Evolutionary conservation across 2,113 vertebrate genomes (phyloP).

Genomic region (Cygnus atratus): DNA sequence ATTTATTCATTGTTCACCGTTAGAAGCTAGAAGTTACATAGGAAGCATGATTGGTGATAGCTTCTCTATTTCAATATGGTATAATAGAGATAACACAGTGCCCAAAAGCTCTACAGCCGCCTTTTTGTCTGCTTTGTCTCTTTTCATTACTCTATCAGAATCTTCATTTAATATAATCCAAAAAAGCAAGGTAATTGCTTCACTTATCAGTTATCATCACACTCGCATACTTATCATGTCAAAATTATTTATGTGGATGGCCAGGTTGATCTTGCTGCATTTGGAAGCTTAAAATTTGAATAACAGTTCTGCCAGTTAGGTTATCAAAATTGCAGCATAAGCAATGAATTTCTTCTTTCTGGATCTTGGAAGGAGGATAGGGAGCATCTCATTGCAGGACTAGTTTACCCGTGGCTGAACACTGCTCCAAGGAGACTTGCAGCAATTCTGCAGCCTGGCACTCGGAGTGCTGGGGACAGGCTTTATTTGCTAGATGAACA

Average conservation of each 20-base stretch:
- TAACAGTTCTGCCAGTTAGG: slow-evolving; percentile 84
- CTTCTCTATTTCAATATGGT: slow-evolving; percentile 87
- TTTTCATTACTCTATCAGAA: slow-evolving; percentile 88
- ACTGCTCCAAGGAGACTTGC: slow-evolving; percentile 7
- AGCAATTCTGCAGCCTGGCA: slow-evolving; percentile 3
- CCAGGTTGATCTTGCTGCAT: slow-evolving; percentile 83
- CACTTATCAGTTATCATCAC: slow-evolving; percentile 87
- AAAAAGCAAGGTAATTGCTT: slow-evolving; percentile 89
- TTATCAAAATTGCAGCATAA: slow-evolving; percentile 82
- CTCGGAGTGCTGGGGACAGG: not conserved
- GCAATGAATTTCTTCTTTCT: slow-evolving; percentile 75
- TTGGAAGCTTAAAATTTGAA: slow-evolving; percentile 85
- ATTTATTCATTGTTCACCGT: slow-evolving; percentile 86
- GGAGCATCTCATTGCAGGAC: slow-evolving; percentile 6
- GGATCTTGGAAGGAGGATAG: slow-evolving; percentile 18
- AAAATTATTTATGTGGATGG: slow-evolving; percentile 90
- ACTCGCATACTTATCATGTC: slow-evolving; percentile 84
- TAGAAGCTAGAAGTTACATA: slow-evolving; percentile 84
- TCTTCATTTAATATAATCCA: slow-evolving; percentile 90
- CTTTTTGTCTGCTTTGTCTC: slow-evolving; percentile 88
- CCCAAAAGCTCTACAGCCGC: slow-evolving; percentile 83
- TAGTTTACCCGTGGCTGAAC: slow-evolving; percentile 16
- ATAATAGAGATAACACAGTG: slow-evolving; percentile 86
- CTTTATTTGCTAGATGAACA: slow-evolving; percentile 55
- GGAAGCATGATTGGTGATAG: slow-evolving; percentile 86